Percentiles rank a stretch among this genome's conserved stretches.
Evolutionary conservation across 2,113 vertebrate genomes (phyloP).

Genomic region (Dryoscopus gambensis): DNA sequence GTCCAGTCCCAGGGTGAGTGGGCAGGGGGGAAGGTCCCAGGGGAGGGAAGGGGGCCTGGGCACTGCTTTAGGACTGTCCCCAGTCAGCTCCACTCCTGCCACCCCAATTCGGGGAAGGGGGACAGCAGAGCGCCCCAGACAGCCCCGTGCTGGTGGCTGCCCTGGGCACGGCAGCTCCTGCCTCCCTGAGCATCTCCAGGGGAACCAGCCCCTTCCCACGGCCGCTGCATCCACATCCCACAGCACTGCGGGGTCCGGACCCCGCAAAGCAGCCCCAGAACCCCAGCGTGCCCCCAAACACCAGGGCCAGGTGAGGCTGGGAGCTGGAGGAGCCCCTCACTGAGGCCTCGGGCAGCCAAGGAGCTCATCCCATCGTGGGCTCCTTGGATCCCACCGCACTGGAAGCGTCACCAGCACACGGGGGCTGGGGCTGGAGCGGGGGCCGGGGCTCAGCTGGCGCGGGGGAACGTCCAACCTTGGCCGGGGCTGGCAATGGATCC

Average conservation of each 20-base stretch:
- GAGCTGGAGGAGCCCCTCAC: background rate
- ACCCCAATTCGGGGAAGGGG: background rate
- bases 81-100: background rate
- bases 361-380: background rate
- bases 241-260: accelerated
- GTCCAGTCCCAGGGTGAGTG: accelerated
- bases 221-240: accelerated
- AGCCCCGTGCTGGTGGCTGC: background rate
- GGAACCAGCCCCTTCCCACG: background rate
- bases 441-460: background rate
- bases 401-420: accelerated
- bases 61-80: background rate
- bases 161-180: background rate
- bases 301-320: background rate
- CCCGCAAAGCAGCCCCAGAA: accelerated
- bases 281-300: accelerated
- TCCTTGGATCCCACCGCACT: accelerated
- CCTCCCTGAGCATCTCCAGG: background rate
- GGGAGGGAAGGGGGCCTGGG: background rate
- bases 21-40: too few relatives aligned
- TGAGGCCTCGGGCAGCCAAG: accelerated
- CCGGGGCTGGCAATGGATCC: accelerated
- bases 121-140: background rate
- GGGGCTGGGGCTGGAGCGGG: background rate
- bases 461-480: accelerated